Evolutionary conservation across 2,113 vertebrate genomes (phyloP), one percentile per base, ranked within the genome.

Genomic region (Aldabrachelys gigantea): DNA sequence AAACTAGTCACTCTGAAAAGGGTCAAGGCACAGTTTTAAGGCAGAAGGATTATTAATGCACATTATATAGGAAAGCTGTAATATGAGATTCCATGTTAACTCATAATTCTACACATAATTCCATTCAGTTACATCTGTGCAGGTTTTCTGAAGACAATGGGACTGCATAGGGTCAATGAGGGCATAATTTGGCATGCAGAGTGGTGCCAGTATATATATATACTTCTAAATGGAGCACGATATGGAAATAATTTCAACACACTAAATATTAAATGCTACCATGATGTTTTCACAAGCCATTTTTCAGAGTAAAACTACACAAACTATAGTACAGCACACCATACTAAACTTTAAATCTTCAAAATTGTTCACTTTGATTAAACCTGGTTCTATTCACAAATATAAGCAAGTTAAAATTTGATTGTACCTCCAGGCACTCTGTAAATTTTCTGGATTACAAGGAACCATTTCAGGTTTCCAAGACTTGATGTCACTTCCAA

Each of bases 341-440:
- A 89, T 10, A 5, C 49, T 59, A 65, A 85, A 83, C 1, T 2
- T 0, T 2, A 4, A 44, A 50, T 53, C 80, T 81, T n/a, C 21
- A 10, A 83, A 13, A 10, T 25, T 87, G 13, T 44, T 91, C 12
- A 57, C 27, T 81, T 11, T 52, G 6, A 50, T 85, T 80, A 75
- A 38, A 62, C 53, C 29, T 27, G n/a, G 56, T 88, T 80, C 21
- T 88, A 59, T 84, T 91, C 75, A 80, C 24, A 85, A 31, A 35
- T 22, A 69, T 2, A 3, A 10, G 11, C 22, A 89, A 86, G 72
- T 47, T 54, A 86, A 2, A 1, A 8, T 44, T 52, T 81, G 52
- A 82, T 86, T 94, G 90, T 98, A 98, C 98, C 97, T 97, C 98
- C 99, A 99, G 93, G 97, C 98, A 8, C 94, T 98, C 62, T 98